Base-by-base conservation (phyloP, 2,888 invertebrate genomes). In the Tiphia femorata region DNA sequence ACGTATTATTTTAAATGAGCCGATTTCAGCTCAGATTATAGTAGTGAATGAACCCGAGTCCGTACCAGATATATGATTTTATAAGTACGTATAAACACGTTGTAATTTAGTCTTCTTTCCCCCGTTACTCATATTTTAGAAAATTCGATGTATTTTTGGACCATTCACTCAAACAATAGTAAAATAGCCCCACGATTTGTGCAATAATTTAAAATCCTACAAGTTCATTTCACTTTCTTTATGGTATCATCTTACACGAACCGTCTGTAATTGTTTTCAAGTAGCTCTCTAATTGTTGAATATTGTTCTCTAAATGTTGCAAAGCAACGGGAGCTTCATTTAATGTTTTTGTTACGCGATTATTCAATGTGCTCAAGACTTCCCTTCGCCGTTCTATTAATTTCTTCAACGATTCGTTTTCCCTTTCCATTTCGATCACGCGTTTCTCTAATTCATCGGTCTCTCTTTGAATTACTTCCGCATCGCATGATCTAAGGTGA, bases 401-500 rank as follows among this genome's bases (percentile, higher is more conserved):
- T 21, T 65, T 49, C 56, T 70, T 68, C 37, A 80, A 30, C 3
- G n/a, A 29, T 42, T 58, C 48, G 49, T 81, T 81, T 49, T 77
- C 73, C n/a, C 59, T 58, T 49, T 80, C 73, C n/a, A 75, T 50
- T 47, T 67, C 48, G 1, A 35, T 52, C 23, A 79, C 65, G 30
- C 60, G 58, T 33, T 56, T 44, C 49, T 72, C 60, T 14, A 81
- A 57, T 7, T 50, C 35, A 5, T 71, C 62, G 16, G 48, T 73
- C 49, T 75, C 72, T 19, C 70, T 58, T n/a, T 58, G 52, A 2
- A 80, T 76, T 48, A 43, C 67, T 14, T 67, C 53, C 1, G 67
- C 75, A 43, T 80, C 80, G 19, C 73, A 33, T 5, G 77, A 76
- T 38, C 76, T 58, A 25, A 80, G 23, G 54, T 81, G 80, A 5